Evolutionary conservation across 2,888 invertebrate genomes (phyloP).

Genomic region (Erynnis tages): DNA sequence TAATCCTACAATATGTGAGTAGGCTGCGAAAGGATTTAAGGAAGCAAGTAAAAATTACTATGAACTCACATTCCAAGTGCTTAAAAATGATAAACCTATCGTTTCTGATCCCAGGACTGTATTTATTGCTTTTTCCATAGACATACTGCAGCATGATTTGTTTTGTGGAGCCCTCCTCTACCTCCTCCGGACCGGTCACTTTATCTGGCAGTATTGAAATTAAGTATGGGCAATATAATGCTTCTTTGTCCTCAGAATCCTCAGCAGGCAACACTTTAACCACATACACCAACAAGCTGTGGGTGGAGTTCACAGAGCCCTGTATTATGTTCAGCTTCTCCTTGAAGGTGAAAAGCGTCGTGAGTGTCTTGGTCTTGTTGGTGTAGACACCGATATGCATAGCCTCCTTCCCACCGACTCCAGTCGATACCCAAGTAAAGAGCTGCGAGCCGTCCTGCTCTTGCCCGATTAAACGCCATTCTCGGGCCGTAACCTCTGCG

Average conservation of each 20-base stretch:
- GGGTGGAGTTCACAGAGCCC: constrained; percentile 87
- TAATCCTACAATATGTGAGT: too few species aligned
- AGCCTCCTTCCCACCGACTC: constrained; percentile 49
- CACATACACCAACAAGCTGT: constrained; percentile 85
- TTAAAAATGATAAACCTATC: constrained; percentile 88
- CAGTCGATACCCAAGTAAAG: constrained; percentile 84
- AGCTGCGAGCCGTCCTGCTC: constrained; percentile 89
- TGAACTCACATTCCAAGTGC: constrained; percentile 88
- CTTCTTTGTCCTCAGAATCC: constrained; percentile 49
- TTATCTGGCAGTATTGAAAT: constrained; percentile 79
- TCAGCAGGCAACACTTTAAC: constrained; percentile 76
- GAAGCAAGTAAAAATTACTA: background rate
- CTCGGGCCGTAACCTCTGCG: constrained; percentile 83
- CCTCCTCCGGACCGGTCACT: constrained; percentile 52
- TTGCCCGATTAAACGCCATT: constrained; percentile 91
- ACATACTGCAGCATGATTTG: constrained; percentile 92
- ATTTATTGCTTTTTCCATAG: constrained; percentile 81
- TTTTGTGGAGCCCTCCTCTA: constrained; percentile 82
- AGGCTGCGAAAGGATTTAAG: too few species aligned
- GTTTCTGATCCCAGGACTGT: constrained; percentile 73
- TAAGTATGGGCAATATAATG: constrained; percentile 84
- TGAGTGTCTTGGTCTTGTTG: constrained; percentile 81
- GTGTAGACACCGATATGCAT: constrained; percentile 83
- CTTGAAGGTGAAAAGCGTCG: constrained; percentile 83
- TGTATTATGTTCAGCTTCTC: constrained; percentile 87